phyloP scores from a whole-genome alignment of 1,140 invertebrate species.

The Homarus americanus region DNA sequence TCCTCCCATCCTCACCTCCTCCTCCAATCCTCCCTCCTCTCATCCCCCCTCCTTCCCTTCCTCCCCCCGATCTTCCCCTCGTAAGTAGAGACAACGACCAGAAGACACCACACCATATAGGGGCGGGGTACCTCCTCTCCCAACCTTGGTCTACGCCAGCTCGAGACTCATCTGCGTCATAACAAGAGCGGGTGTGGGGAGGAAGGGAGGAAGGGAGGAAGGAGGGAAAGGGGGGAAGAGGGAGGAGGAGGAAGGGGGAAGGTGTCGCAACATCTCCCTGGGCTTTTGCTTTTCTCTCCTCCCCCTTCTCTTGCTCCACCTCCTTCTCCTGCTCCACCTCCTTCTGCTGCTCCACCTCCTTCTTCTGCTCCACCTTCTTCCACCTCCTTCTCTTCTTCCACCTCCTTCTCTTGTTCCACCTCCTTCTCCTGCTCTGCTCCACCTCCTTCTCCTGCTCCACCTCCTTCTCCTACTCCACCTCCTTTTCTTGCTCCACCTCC shows the following conservation, averaged over 20 bases:
- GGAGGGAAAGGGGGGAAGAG: not conserved
- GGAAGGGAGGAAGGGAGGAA: not conserved
- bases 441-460: not conserved
- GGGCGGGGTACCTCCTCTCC: no score
- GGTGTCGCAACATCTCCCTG: no score
- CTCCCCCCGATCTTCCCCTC: no score
- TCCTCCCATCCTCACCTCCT: no score
- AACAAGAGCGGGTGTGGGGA: not conserved
- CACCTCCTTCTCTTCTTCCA: conserved; percentile 19
- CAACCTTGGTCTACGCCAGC: no score
- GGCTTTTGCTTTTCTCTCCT: not conserved
- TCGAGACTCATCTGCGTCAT: no score
- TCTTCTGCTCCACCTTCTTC: not conserved
- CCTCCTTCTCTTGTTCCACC: conserved; percentile 4
- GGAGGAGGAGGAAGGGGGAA: not conserved
- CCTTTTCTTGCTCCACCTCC: not conserved
- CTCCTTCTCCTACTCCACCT: not conserved
- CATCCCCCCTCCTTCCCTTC: no score
- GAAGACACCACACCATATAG: no score
- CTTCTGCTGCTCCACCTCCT: not conserved
- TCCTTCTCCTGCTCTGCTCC: no score
- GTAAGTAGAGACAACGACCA: no score
- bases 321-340: not conserved
- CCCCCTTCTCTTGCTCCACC: not conserved
- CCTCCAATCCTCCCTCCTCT: no score